Conservation (phyloP, 2,797 vertebrate species). For the Uromys caudimaculatus region DNA sequence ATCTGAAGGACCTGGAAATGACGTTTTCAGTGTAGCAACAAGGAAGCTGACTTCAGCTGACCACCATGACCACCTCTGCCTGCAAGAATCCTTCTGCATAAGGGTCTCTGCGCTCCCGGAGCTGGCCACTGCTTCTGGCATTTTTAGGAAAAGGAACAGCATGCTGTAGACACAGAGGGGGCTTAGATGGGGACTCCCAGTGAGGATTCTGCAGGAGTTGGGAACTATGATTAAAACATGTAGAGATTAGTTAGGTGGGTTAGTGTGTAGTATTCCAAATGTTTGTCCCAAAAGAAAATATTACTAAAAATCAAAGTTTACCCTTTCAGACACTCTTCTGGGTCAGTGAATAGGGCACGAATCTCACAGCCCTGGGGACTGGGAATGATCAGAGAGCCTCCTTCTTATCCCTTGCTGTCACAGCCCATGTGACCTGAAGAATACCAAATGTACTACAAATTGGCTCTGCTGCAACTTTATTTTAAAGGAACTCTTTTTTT, state of each 20-base stretch:
- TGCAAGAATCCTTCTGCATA: background rate
- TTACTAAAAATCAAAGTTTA: slow-evolving; percentile 62
- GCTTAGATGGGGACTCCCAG: background rate
- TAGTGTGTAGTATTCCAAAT: background rate
- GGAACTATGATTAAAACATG: background rate
- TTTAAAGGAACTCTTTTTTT: slow-evolving; percentile 62
- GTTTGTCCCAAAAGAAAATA: slow-evolving; percentile 12
- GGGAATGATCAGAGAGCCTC: slow-evolving; percentile 31
- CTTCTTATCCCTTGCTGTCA: slow-evolving; percentile 46
- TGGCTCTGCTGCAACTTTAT: slow-evolving; percentile 61
- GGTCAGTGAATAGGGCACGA: background rate
- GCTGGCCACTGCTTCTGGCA: background rate
- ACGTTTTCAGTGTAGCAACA: background rate
- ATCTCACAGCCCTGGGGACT: slow-evolving; percentile 18
- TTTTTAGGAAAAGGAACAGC: background rate
- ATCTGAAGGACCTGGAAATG: background rate
- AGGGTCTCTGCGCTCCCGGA: background rate
- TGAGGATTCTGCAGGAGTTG: background rate
- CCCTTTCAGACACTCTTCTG: slow-evolving; percentile 51
- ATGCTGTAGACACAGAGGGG: background rate
- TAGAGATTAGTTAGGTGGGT: background rate
- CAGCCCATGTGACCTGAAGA: slow-evolving; percentile 18
- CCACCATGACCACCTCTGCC: background rate
- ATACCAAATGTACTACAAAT: background rate
- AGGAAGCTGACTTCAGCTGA: background rate